Evolutionary conservation across 2,888 invertebrate species (phyloP).

Genomic region (Agonum fuliginosum): DNA sequence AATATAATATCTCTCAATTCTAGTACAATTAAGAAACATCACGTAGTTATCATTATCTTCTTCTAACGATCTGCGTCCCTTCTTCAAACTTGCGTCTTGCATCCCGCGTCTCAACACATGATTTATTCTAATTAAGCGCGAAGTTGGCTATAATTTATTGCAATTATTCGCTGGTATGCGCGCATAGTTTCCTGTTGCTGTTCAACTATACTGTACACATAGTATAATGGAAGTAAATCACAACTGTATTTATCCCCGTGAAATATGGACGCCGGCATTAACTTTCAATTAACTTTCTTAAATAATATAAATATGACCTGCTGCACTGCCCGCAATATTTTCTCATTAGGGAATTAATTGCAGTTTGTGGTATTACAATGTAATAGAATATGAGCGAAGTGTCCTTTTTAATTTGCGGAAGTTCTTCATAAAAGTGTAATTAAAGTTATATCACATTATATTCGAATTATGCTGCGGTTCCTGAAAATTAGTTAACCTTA

Average conservation of each 20-base stretch:
- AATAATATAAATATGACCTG: conserved; percentile 9
- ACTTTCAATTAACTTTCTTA: conserved; percentile 40
- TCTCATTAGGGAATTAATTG: too few species aligned
- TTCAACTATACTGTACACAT: conserved; percentile 25
- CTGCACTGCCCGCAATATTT: conserved; percentile 8
- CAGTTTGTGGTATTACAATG: too few species aligned
- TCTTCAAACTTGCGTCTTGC: conserved; percentile 4
- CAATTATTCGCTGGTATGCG: conserved; percentile 47
- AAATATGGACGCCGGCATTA: conserved; percentile 7
- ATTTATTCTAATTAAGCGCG: conserved; percentile 54
- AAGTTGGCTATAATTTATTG: conserved; percentile 51
- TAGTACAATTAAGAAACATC: conserved; percentile 28
- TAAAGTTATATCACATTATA: too few species aligned
- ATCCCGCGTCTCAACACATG: conserved; percentile 31
- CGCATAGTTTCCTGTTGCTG: conserved; percentile 45
- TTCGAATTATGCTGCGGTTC: too few species aligned
- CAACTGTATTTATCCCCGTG: not conserved
- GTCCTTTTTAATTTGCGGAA: too few species aligned
- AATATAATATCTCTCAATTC: too few species aligned
- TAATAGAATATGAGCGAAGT: too few species aligned
- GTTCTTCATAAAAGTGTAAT: too few species aligned
- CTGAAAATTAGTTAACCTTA: too few species aligned
- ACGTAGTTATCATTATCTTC: conserved; percentile 1
- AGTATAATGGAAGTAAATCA: conserved; percentile 41
- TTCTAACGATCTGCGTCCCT: not conserved